Base-by-base conservation (phyloP, 2,797 vertebrate genomes). In the Lepus townsendii region DNA sequence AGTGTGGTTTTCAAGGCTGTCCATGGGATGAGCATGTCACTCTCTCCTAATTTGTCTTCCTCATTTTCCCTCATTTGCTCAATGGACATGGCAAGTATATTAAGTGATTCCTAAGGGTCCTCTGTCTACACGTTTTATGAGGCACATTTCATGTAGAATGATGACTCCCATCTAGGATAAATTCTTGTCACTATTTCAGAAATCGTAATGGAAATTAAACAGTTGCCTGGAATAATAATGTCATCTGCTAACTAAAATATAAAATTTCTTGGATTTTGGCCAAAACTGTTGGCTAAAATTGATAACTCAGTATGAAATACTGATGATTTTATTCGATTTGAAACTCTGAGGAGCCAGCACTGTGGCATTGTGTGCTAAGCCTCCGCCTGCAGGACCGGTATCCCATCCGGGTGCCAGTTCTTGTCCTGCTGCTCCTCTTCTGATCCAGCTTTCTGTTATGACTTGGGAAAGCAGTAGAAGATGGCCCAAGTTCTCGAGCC, bases 251-350 rank as follows among this genome's bases (percentile, higher is more conserved):
- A 54, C 11, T 77, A 38, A 86, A 80, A 69, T 60, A 71, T 79
- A 32, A 83, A 80, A 27, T 60, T 63, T 72, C 52, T 89, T 94
- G 73, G 77, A 35, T 95, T 91, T 84, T 47, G 69, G 13, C 47
- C 35, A 60, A 93, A 89, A 90, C 68, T 47, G 6, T 27, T 92
- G 19, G 54, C 54, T 4, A 57, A 57, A 57, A 16, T 16, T 57
- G 42, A 47, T 47, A 68, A 88, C 17, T 96, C 38, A 14, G 3
- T 77, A 52, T 52, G 42, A 79, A 95, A 93, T 57, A 52, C 35
- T 52, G 60, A 91, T 87, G 27, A 69, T 54, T 57, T 87, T 52
- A 24, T 91, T 73, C 91, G 35, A 95, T 94, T 83, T 91, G 26
- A 89, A 68, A 75, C 24, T 94, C 77, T 47, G 42, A 47, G 42